These are phyloP conservation scores for Notodonta ziczac DNA, from an alignment of 2,888 invertebrate species.

Conservation along the genomic window DNA sequence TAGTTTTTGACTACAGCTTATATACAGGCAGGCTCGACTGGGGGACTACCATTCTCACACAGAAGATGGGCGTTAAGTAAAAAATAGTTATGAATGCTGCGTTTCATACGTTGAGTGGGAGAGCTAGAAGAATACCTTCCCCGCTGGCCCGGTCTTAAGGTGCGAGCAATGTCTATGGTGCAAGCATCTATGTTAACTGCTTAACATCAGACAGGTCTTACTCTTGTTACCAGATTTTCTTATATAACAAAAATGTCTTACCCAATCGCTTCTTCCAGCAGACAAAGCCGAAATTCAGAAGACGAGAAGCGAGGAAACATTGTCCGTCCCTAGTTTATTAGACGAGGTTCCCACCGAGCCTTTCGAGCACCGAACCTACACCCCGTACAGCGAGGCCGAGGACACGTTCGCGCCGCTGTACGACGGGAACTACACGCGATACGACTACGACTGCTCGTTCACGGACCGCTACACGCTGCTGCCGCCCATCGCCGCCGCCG, in stretches of 20 bases:
- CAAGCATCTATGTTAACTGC: too few relatives aligned
- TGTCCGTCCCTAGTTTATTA: slow-evolving; percentile 61
- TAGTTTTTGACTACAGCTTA: too few relatives aligned
- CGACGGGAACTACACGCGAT: slow-evolving; percentile 63
- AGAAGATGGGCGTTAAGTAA: too few relatives aligned
- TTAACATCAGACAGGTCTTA: too few relatives aligned
- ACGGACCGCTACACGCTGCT: slow-evolving; percentile 63
- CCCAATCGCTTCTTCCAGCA: slow-evolving; percentile 25
- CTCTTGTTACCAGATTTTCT: too few relatives aligned
- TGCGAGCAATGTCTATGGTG: too few relatives aligned
- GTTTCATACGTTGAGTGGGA: too few relatives aligned
- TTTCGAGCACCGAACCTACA: slow-evolving; percentile 42
- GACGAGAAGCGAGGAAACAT: slow-evolving; percentile 74
- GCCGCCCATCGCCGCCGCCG: slow-evolving; percentile 55
- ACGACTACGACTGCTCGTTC: slow-evolving; percentile 66
- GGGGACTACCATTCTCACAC: too few relatives aligned
- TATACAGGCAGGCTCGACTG: too few relatives aligned
- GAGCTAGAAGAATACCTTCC: too few relatives aligned
- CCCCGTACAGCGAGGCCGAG: slow-evolving; percentile 49
- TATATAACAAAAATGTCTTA: not conserved
- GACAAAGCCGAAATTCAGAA: slow-evolving; percentile 73
- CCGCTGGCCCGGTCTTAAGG: too few relatives aligned
- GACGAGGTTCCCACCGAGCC: slow-evolving; percentile 47
- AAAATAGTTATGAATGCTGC: too few relatives aligned
- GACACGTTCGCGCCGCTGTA: slow-evolving; percentile 58